Base-by-base conservation (phyloP, 92 coral and sea anemone species). In the Ricordea florida region DNA sequence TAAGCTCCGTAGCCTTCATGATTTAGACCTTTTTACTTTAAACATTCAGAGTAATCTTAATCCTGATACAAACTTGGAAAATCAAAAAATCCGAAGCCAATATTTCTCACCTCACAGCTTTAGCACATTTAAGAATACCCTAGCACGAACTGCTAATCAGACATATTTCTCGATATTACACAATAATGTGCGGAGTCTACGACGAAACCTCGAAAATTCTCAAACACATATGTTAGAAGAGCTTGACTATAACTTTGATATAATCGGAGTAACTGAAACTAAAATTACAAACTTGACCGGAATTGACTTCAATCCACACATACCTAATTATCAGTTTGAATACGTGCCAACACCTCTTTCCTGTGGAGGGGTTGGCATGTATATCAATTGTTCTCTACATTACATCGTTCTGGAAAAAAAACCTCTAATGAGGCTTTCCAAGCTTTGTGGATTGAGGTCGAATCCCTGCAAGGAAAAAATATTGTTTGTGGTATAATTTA, bases 311-410 rank as follows among this genome's bases (percentile, higher is more conserved):
- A 59, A 59, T 59, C 66, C 66, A 32, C 22, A 67, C n/a, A 74
- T 80, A 48, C 74, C 82, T 28, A 72, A 58, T 14, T 81, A 85
- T 37, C 18, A 10, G n/a, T 85, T 85, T 74, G 83, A 86, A 73
- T 67, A 72, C 10, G 90, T 74, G 25, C 78, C 83, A 40, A 86
- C 84, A 38, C 83, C 87, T 81, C 78, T 80, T 28, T 63, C 87
- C 21, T 43, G 67, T n/a, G n/a, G n/a, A n/a, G n/a, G n/a, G n/a
- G n/a, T n/a, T n/a, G n/a, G n/a, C n/a, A n/a, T n/a, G n/a, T n/a
- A n/a, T n/a, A n/a, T n/a, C n/a, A n/a, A n/a, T n/a, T n/a, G n/a
- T n/a, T n/a, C n/a, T n/a, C n/a, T n/a, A n/a, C n/a, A n/a, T n/a
- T n/a, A n/a, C n/a, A n/a, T n/a, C n/a, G n/a, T n/a, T n/a, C n/a